Conservation (phyloP, 2,888 invertebrate species). For the Cancer borealis region DNA sequence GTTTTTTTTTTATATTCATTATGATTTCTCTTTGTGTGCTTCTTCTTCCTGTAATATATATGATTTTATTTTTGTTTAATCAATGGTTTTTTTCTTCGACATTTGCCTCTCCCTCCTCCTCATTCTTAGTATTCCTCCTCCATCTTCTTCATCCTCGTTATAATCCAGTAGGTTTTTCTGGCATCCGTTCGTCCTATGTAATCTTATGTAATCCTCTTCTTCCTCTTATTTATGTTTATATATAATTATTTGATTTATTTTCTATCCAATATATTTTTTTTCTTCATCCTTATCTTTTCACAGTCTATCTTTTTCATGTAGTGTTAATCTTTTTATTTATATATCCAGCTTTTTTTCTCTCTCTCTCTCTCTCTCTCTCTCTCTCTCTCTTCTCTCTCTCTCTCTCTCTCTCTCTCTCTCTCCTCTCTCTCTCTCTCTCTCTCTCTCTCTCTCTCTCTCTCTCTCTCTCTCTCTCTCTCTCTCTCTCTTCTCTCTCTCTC, state of each 20-base stretch:
- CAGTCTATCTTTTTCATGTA: not conserved
- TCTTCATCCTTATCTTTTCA: not conserved
- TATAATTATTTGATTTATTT: too few relatives aligned
- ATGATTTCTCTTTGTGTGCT: too few relatives aligned
- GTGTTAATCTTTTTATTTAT: not conserved
- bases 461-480: not conserved
- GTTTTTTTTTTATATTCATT: not conserved
- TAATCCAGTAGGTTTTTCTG: too few relatives aligned
- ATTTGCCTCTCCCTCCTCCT: not conserved
- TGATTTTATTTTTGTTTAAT: not conserved
- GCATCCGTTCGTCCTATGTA: too few relatives aligned
- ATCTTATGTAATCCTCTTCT: too few relatives aligned
- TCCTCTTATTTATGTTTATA: too few relatives aligned
- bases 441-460: slow-evolving; percentile 39
- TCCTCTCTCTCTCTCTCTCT: not conserved
- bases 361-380: not conserved
- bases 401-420: not conserved
- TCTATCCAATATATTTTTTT: too few relatives aligned
- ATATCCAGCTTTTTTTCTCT: not conserved
- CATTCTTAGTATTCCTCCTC: too few relatives aligned
- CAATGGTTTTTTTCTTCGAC: too few relatives aligned
- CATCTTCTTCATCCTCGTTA: too few relatives aligned
- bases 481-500: slow-evolving; percentile 49
- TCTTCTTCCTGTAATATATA: not conserved
- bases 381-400: not conserved